Conservation (phyloP, 2,888 invertebrate genomes). For the Blomia tropicalis region DNA sequence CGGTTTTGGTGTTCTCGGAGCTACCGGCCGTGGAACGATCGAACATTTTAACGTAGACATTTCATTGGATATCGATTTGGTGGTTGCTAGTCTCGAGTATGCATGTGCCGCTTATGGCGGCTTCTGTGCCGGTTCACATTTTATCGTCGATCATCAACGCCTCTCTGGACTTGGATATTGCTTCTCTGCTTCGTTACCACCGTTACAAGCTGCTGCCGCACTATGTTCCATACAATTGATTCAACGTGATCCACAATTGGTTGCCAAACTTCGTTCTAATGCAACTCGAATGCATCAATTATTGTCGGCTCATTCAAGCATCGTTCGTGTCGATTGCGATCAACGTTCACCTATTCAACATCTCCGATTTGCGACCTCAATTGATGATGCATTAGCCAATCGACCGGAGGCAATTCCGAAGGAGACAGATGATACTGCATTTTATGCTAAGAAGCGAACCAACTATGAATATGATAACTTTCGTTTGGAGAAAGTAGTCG, state of each 20-base stretch:
- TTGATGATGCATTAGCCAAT: slow-evolving; percentile 29
- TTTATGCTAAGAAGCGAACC: not conserved
- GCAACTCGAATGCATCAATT: slow-evolving; percentile 45
- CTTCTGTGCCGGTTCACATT: slow-evolving; percentile 79
- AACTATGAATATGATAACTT: slow-evolving; percentile 39
- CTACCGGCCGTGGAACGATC: slow-evolving; percentile 66
- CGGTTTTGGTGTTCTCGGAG: slow-evolving; percentile 73
- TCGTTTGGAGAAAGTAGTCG: slow-evolving; percentile 47
- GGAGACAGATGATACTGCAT: not conserved
- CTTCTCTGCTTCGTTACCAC: slow-evolving; percentile 90
- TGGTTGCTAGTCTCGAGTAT: slow-evolving; percentile 71
- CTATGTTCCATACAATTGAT: slow-evolving; percentile 59
- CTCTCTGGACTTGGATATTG: slow-evolving; percentile 77
- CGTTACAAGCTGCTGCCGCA: slow-evolving; percentile 73
- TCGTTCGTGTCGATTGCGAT: too few relatives aligned
- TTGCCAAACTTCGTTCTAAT: slow-evolving; percentile 46
- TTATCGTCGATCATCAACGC: slow-evolving; percentile 86
- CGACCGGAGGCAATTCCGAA: not conserved
- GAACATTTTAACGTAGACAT: slow-evolving; percentile 52
- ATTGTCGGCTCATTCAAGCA: too few relatives aligned
- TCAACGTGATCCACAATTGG: slow-evolving; percentile 48
- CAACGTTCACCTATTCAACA: slow-evolving; percentile 61
- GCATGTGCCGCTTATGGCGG: slow-evolving; percentile 76
- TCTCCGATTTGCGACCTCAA: slow-evolving; percentile 28
- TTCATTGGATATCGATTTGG: slow-evolving; percentile 59